Base-by-base conservation (phyloP, 2,888 invertebrate species). In the Meloe dianella region DNA sequence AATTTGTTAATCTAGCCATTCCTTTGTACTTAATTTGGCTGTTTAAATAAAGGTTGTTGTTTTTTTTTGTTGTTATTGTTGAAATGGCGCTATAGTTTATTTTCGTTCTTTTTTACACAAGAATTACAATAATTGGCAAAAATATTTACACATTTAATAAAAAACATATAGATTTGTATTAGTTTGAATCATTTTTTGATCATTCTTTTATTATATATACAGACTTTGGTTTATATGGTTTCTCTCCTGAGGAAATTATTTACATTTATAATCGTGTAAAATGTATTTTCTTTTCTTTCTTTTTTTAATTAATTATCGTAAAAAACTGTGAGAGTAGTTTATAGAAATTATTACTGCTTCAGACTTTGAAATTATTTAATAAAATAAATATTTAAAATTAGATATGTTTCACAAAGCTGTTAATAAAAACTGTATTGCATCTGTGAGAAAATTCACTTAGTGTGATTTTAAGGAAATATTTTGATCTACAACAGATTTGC, bases 171-270 rank as follows among this genome's bases (percentile, higher is more conserved):
- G 63, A 63, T 70, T 72, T 71, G 41, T 71, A 70, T 65, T 63
- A 61, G 66, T 64, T 58, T 61, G 65, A 72, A 74, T 71, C 66
- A 71, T 71, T 74, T 41, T 47, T 47, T 47, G 7, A 22, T 20
- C 9, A 20, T 47, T 47, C 9, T 7, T 47, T 9, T 8, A 47
- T 47, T 27, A 27, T 76, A 76, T 75, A 70, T 76, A 77, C 76
- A 78, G 72, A 76, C 77, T 78, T 78, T 77, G 77, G 78, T 78
- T 68, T 69, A 17, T 57, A 64, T 64, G 63, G 47, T 47, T n/a
- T 71, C 67, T 69, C 71, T 78, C 78, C 77, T 78, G 78, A 78
- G 78, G 73, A 77, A 77, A 78, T 73, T 64, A 63, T 65, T 68
- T 68, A 65, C 68, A 68, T 57, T 41, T 41, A 32, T 32, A 41